Base-by-base conservation (phyloP, 1,140 invertebrate species). In the Antheraea pernyi region DNA sequence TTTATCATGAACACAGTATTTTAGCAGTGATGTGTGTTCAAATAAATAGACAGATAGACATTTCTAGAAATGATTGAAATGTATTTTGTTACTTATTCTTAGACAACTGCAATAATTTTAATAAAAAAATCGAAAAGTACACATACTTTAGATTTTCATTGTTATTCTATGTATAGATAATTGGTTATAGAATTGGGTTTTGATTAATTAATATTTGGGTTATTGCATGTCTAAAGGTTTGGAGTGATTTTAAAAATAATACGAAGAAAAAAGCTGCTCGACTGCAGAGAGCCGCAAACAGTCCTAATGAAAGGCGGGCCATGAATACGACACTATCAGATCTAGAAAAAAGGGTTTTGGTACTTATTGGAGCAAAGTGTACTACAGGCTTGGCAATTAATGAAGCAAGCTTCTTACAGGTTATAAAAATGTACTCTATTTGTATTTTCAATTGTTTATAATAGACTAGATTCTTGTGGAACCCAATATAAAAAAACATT, bases 231-330 rank as follows among this genome's bases (percentile, higher is more conserved):
- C 72, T 72, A 19, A 67, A 75, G 70, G 74, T 72, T 8, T 75
- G 74, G 74, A 72, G 70, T 65, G 74, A 72, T 42, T 67, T 60
- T 11, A 73, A 76, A 71, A 73, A 69, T 64, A 76, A 76, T 42
- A 76, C 66, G 2, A 71, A 71, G 59, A 71, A 46, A 37, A 71
- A 71, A 18, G 60, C 67, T 60, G 68, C 66, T 63, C 68, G 74
- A 9, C 3, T 76, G 19, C 67, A 73, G 61, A 69, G 71, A 71
- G 69, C 63, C 37, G 71, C 71, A 8, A 66, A 2, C 30, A 65
- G 60, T n/a, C 68, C 68, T 63, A 66, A 59, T 70, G 69, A 62
- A 68, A 68, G 67, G 6, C 69, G 67, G 37, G 69, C 67, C 2
- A 16, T 67, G 0, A 36, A 46, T 59, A 11, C 36, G 4, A 76